phyloP scores from a whole-genome alignment of 2,888 invertebrate genomes.

The Hypsopygia costalis region DNA sequence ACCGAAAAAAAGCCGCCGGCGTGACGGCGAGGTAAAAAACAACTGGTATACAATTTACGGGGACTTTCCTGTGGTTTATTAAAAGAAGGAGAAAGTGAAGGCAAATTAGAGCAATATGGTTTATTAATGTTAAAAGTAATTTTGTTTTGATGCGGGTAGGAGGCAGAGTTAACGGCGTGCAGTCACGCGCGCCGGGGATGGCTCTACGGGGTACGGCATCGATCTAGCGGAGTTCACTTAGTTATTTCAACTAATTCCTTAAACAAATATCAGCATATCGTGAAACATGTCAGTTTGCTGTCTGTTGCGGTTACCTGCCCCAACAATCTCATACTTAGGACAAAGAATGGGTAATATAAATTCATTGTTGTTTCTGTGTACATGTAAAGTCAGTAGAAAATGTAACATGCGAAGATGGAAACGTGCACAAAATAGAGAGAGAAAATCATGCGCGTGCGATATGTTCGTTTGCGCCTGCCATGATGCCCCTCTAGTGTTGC shows the following conservation, averaged over 20 bases:
- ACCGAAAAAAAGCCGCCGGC: slow-evolving; percentile 57
- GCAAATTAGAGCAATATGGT: slow-evolving; percentile 76
- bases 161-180: slow-evolving; percentile 48
- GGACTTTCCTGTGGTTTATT: slow-evolving; percentile 69
- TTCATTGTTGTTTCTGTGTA: too few relatives aligned
- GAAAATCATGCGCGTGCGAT: too few relatives aligned
- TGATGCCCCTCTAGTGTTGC: too few relatives aligned
- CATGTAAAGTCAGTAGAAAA: too few relatives aligned
- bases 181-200: slow-evolving; percentile 45
- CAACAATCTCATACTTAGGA: neutral
- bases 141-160: slow-evolving; percentile 53
- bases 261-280: neutral
- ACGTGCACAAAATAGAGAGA: too few relatives aligned
- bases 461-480: too few relatives aligned
- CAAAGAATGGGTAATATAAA: too few relatives aligned
- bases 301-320: neutral
- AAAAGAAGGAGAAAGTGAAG: slow-evolving; percentile 74
- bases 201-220: slow-evolving; percentile 38
- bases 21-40: slow-evolving; percentile 70
- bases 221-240: slow-evolving; percentile 9
- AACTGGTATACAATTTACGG: slow-evolving; percentile 68
- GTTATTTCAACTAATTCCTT: neutral
- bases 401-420: too few relatives aligned
- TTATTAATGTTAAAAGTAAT: slow-evolving; percentile 77
- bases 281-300: neutral